Percentiles rank a stretch among this genome's conserved stretches.
Evolutionary conservation across 92 coral and sea anemone genomes (phyloP).

Genomic region (Palythoa caribaeorum): DNA sequence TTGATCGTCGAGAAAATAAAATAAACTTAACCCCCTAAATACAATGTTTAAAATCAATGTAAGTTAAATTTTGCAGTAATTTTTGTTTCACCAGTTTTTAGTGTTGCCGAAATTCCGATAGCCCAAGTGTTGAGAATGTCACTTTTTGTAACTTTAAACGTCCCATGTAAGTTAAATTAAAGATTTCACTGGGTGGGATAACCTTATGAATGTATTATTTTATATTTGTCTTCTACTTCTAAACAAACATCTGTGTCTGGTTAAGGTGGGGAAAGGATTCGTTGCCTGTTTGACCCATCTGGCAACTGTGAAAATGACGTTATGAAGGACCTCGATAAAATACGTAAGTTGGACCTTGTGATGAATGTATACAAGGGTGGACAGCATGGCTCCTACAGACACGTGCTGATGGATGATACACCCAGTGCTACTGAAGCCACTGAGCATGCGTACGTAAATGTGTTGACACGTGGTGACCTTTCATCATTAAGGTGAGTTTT

Average conservation of each 20-base stretch:
- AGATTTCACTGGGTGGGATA: too few relatives aligned
- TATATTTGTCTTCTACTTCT: not conserved
- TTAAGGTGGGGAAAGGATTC: constrained; percentile 81
- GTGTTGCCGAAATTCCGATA: too few relatives aligned
- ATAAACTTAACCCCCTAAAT: not conserved
- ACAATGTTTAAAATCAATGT: too few relatives aligned
- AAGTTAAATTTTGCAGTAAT: too few relatives aligned
- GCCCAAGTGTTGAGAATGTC: too few relatives aligned
- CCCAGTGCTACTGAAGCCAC: constrained; percentile 71
- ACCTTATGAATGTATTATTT: not conserved
- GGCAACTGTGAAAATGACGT: constrained; percentile 44
- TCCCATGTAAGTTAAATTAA: too few relatives aligned
- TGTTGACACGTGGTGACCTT: constrained; percentile 85
- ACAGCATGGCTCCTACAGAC: constrained; percentile 76
- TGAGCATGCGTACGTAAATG: constrained; percentile 90
- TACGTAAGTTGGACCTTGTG: constrained; percentile 71
- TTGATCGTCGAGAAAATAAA: not conserved
- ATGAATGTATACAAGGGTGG: constrained; percentile 79
- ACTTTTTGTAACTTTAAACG: too few relatives aligned
- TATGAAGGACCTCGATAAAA: constrained; percentile 52
- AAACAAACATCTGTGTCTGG: not conserved
- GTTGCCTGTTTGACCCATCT: constrained; percentile 75
- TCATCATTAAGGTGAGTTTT: constrained; percentile 68
- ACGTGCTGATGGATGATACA: constrained; percentile 59
- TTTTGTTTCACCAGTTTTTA: too few relatives aligned